Conservation (phyloP, 1,140 invertebrate genomes). For the Drosophila guanche region DNA sequence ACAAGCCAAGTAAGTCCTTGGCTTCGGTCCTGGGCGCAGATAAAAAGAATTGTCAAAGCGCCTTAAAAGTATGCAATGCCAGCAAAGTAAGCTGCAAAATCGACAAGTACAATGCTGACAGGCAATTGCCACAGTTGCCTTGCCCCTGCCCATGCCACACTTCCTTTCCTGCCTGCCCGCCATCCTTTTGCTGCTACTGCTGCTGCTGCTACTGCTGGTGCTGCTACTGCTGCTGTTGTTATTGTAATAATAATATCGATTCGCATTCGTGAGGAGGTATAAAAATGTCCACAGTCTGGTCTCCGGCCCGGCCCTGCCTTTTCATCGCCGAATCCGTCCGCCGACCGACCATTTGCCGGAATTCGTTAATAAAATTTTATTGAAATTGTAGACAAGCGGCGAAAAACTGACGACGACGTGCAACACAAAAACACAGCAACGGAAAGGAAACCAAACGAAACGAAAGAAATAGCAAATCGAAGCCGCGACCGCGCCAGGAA, state of each 20-base stretch:
- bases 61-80: slow-evolving; percentile 81
- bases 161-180: slow-evolving; percentile 13
- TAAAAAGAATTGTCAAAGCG: slow-evolving; percentile 82
- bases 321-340: slow-evolving; percentile 64
- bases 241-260: slow-evolving; percentile 83
- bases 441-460: slow-evolving; percentile 50
- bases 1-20: slow-evolving; percentile 76
- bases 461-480: slow-evolving; percentile 57
- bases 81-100: slow-evolving; percentile 82
- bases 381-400: slow-evolving; percentile 84
- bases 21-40: slow-evolving; percentile 71
- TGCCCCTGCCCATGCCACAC: slow-evolving; percentile 6
- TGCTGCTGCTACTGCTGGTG: slow-evolving; percentile 12
- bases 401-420: slow-evolving; percentile 80
- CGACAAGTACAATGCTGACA: slow-evolving; percentile 82
- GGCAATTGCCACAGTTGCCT: slow-evolving; percentile 73
- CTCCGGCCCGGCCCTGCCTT: slow-evolving; percentile 55
- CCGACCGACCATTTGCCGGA: slow-evolving; percentile 80
- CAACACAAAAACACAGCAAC: slow-evolving; percentile 68
- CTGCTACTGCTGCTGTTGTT: slow-evolving; percentile 53
- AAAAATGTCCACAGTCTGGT: slow-evolving; percentile 54
- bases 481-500: slow-evolving; percentile 39
- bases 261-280: slow-evolving; percentile 63
- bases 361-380: slow-evolving; percentile 84
- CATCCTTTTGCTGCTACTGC: slow-evolving; percentile 6